These are phyloP conservation scores for Enoplosus armatus DNA, from an alignment of 2,797 vertebrate species.

Conservation along the genomic window DNA sequence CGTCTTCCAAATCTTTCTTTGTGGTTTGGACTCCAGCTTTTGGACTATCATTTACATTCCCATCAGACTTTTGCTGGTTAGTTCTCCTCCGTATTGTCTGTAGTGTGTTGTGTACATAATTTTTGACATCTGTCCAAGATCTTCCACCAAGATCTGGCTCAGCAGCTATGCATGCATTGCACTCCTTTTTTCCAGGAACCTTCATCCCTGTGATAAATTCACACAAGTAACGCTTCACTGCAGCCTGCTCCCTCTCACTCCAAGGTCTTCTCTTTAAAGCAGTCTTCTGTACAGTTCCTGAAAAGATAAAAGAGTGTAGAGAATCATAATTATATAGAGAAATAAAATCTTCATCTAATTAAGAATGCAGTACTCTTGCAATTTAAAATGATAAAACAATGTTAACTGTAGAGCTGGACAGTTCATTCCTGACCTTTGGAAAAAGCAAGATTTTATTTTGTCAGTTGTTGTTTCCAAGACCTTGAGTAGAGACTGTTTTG, in stretches of 20 bases:
- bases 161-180: constrained; percentile 81
- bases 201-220: constrained; percentile 78
- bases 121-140: constrained; percentile 84
- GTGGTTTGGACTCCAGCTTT: constrained; percentile 44
- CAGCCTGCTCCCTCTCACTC: constrained; percentile 79
- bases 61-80: constrained; percentile 63
- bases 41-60: constrained; percentile 44
- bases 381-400: neutral
- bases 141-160: constrained; percentile 79
- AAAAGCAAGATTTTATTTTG: neutral
- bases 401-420: neutral
- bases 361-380: neutral
- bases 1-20: constrained; percentile 56
- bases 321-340: constrained; percentile 7
- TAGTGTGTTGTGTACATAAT: constrained; percentile 82
- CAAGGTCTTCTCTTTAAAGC: constrained; percentile 77
- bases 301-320: constrained; percentile 30
- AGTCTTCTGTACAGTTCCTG: constrained; percentile 65
- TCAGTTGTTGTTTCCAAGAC: neutral
- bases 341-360: neutral
- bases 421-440: constrained; percentile 4
- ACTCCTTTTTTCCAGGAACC: constrained; percentile 83
- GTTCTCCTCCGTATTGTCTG: constrained; percentile 77
- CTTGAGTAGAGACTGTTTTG: neutral
- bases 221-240: constrained; percentile 76